A percentile compares a stretch with the other conserved stretches of the same genome.
phyloP scores from a whole-genome alignment of 2,888 invertebrate genomes.

The Sesia apiformis region DNA sequence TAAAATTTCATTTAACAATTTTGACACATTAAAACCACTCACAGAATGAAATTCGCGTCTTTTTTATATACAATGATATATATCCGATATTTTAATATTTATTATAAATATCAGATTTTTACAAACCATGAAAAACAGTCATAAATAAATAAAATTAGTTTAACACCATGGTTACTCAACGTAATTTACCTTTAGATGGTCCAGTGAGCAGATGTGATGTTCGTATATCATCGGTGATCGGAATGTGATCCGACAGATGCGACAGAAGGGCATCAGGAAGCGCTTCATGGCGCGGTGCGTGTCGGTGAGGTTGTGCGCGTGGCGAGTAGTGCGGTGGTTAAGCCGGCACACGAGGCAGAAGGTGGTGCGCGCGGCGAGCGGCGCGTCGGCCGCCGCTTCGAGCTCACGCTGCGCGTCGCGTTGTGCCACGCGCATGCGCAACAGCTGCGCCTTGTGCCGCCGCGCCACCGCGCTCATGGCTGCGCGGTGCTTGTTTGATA shows the following conservation, averaged over 20 bases:
- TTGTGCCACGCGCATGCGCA: constrained; percentile 86
- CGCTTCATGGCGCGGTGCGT: constrained; percentile 89
- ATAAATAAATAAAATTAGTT: not conserved
- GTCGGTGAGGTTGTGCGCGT: constrained; percentile 85
- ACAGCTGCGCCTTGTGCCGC: constrained; percentile 82
- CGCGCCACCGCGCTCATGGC: constrained; percentile 84
- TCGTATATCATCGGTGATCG: constrained; percentile 90
- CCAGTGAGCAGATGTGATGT: constrained; percentile 86
- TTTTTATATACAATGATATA: not conserved
- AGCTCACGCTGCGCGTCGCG: constrained; percentile 86
- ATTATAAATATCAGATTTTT: too few species aligned
- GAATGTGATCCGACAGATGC: constrained; percentile 83
- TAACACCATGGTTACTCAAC: too few species aligned
- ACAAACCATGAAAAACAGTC: too few species aligned
- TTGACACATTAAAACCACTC: too few species aligned
- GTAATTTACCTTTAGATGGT: constrained; percentile 81
- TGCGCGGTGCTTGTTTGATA: constrained; percentile 80
- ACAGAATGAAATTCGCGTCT: too few species aligned
- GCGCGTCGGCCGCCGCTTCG: constrained; percentile 80
- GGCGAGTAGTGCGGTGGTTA: constrained; percentile 83
- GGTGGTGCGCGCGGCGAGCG: constrained; percentile 76
- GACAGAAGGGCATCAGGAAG: constrained; percentile 88
- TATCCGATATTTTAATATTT: not conserved
- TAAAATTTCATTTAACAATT: too few species aligned
- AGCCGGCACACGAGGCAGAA: constrained; percentile 85